These are phyloP conservation scores for Phalloptychus januarius DNA, from an alignment of 2,797 vertebrate species.

Conservation along the genomic window DNA sequence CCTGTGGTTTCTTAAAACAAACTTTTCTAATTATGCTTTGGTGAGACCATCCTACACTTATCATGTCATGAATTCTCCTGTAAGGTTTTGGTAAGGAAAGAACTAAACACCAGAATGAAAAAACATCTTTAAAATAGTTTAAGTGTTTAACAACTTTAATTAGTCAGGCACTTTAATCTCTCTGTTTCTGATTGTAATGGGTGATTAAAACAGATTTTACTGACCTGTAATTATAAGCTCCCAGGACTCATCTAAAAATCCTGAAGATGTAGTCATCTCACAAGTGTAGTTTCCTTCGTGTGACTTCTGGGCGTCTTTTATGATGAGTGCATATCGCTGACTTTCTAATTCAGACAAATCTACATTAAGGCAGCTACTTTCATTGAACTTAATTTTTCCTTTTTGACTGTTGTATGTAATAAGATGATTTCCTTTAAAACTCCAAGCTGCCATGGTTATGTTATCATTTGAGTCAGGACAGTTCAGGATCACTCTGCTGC, in stretches of 20 bases:
- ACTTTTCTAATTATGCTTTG: not conserved
- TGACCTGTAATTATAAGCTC: slow-evolving; percentile 61
- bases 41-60: not conserved
- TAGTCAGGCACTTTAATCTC: not conserved
- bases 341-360: not conserved
- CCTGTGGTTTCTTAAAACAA: not conserved
- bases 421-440: not conserved
- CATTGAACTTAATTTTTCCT: fast-evolving
- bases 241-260: not conserved
- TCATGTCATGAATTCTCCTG: not conserved
- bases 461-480: slow-evolving; percentile 9
- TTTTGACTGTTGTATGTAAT: fast-evolving
- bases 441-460: slow-evolving; percentile 27
- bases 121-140: not conserved
- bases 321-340: slow-evolving; percentile 10
- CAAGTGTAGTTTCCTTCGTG: slow-evolving; percentile 68
- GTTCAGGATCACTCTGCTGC: slow-evolving; percentile 33
- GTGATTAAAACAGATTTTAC: slow-evolving; percentile 1
- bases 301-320: slow-evolving; percentile 11
- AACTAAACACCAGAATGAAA: not conserved
- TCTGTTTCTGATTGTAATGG: not conserved
- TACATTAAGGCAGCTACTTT: fast-evolving
- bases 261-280: fast-evolving
- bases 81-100: not conserved
- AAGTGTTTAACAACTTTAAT: not conserved